Percentiles rank a stretch among this genome's conserved stretches.
phyloP scores from a whole-genome alignment of 1,140 invertebrate species.

The Tetramorium alpestre region DNA sequence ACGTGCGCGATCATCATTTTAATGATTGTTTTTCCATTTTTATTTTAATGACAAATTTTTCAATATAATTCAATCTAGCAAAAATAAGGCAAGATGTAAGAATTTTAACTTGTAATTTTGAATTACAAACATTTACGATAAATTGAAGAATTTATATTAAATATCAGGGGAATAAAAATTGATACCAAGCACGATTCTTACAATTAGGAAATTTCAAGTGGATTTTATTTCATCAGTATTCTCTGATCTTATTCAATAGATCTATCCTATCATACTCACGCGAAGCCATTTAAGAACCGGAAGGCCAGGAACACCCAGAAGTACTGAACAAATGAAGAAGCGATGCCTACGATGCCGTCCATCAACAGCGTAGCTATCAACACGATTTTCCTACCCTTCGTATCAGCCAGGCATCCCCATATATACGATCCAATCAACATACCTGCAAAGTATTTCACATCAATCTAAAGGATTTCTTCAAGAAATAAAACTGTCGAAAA shows the following conservation, averaged over 20 bases:
- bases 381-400: constrained; percentile 91
- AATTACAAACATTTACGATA: not conserved
- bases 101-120: not conserved
- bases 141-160: not conserved
- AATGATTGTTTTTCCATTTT: not conserved
- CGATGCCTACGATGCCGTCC: constrained; percentile 91
- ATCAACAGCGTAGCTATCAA: constrained; percentile 91
- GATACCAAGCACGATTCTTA: not conserved
- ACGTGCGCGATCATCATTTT: not conserved
- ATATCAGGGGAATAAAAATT: not conserved
- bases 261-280: constrained; percentile 88
- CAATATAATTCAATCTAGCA: not conserved
- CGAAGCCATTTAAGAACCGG: constrained; percentile 93
- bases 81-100: not conserved
- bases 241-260: too few relatives aligned
- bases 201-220: too few relatives aligned
- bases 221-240: too few relatives aligned
- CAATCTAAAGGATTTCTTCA: not conserved
- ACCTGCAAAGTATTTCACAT: constrained; percentile 85
- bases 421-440: constrained; percentile 96
- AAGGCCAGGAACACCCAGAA: constrained; percentile 92
- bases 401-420: constrained; percentile 95
- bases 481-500: not conserved
- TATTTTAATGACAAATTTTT: not conserved
- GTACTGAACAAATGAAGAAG: constrained; percentile 91